Evolutionary conservation across 2,113 vertebrate genomes (phyloP).

Genomic region (Polypterus senegalus): DNA sequence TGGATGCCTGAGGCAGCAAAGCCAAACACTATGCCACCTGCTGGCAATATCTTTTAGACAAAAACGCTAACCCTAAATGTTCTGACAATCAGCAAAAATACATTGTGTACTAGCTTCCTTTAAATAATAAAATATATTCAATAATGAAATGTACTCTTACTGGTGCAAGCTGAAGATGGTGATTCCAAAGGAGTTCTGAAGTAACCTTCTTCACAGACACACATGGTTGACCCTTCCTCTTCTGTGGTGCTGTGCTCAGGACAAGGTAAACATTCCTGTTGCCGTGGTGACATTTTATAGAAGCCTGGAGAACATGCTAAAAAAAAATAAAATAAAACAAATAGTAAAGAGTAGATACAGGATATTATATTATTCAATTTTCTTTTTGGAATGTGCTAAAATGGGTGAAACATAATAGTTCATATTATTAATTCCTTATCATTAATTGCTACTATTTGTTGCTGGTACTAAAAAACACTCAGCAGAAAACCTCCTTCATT

Average conservation of each 20-base stretch:
- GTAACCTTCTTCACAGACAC: constrained; percentile 75
- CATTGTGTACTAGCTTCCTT: background rate
- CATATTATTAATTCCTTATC: too few relatives aligned
- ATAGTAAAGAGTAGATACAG: background rate
- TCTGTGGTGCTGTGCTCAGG: constrained; percentile 76
- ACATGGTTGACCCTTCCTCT: constrained; percentile 74
- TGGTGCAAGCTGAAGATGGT: constrained; percentile 78
- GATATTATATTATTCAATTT: background rate
- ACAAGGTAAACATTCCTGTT: constrained; percentile 77
- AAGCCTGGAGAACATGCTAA: constrained; percentile 78
- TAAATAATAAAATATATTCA: background rate
- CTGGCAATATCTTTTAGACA: too few relatives aligned
- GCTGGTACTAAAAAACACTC: background rate
- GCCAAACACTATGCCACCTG: too few relatives aligned
- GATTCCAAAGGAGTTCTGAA: constrained; percentile 75
- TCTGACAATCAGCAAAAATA: background rate
- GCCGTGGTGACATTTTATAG: constrained; percentile 77
- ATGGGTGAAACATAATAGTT: too few relatives aligned
- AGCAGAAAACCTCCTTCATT: background rate
- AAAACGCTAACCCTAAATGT: background rate
- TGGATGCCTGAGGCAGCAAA: too few relatives aligned
- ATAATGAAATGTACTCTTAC: constrained; percentile 42
- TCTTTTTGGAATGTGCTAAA: background rate
- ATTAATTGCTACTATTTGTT: too few relatives aligned
- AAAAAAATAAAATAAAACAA: constrained; percentile 20